phyloP scores from a whole-genome alignment of 2,888 invertebrate species.

The Eumacrocentrus americanus region DNA sequence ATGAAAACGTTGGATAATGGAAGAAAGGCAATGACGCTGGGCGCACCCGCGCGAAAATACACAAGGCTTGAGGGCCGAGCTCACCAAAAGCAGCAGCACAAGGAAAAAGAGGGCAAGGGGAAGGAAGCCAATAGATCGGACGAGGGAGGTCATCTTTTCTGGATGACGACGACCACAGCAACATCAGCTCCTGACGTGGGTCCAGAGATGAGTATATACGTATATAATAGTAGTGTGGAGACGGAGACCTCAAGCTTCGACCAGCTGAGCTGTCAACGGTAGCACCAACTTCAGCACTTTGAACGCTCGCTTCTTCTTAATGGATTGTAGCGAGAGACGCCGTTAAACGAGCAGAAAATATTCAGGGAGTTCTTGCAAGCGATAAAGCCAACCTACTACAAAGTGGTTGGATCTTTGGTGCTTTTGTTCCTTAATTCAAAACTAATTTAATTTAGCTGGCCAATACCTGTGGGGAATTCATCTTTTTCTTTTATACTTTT shows the following conservation, averaged over 20 bases:
- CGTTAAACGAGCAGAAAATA: conserved; percentile 25
- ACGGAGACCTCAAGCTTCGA: background rate
- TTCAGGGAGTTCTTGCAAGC: conserved; percentile 8
- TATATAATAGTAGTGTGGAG: background rate
- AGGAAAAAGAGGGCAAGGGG: background rate
- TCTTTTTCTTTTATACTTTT: background rate
- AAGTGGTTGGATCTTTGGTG: background rate
- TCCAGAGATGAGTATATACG: too few species aligned
- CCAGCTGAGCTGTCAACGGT: background rate
- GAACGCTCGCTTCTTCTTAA: conserved; percentile 19
- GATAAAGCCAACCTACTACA: conserved; percentile 1
- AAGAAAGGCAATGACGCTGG: conserved; percentile 41
- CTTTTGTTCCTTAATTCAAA: background rate
- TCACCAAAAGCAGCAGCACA: background rate
- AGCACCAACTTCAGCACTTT: conserved; percentile 20
- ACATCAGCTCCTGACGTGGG: background rate
- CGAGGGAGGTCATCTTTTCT: conserved; percentile 13
- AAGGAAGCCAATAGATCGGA: background rate
- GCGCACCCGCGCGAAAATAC: conserved; percentile 38
- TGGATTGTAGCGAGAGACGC: conserved; percentile 17
- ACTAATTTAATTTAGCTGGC: conserved; percentile 4
- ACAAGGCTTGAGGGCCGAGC: conserved; percentile 26
- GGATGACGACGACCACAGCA: conserved; percentile 1
- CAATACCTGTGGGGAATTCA: background rate
- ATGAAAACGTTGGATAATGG: conserved; percentile 41